These are phyloP conservation scores for Thamnophis elegans DNA, from an alignment of 2,797 vertebrate genomes.

Conservation along the genomic window DNA sequence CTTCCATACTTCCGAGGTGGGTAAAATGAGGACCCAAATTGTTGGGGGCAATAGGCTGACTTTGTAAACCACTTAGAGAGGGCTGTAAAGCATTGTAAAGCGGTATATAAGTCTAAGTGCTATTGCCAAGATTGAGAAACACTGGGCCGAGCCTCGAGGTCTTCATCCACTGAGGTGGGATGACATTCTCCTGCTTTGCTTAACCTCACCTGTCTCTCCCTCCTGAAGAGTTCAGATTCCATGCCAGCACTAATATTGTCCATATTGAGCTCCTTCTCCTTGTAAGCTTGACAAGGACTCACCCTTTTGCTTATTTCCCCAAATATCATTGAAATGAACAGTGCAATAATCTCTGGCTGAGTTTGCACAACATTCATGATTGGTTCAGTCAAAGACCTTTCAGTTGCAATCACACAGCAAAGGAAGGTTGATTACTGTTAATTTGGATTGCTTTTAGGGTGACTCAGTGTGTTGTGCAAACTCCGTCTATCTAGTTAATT, in stretches of 20 bases:
- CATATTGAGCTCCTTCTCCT: not conserved
- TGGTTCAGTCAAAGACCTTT: not conserved
- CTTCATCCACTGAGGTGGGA: not conserved
- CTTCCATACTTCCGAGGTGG: too few relatives aligned
- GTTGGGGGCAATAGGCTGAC: too few relatives aligned
- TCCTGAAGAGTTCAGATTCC: not conserved
- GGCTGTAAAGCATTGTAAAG: too few relatives aligned
- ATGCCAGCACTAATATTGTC: not conserved
- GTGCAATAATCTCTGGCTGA: not conserved
- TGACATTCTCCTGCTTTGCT: not conserved
- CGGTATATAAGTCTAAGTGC: too few relatives aligned
- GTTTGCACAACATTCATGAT: not conserved
- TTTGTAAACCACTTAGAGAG: too few relatives aligned
- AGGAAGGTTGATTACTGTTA: not conserved
- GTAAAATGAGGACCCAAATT: too few relatives aligned
- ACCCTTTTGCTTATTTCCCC: not conserved
- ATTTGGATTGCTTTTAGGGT: not conserved
- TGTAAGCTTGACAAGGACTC: not conserved
- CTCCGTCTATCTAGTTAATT: not conserved
- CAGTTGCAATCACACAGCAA: not conserved
- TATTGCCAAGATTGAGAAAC: not conserved
- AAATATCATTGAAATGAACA: not conserved
- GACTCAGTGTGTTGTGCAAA: not conserved
- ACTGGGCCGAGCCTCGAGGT: not conserved
- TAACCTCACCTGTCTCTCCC: not conserved